phyloP scores from a whole-genome alignment of 2,113 vertebrate species.

The Aldabrachelys gigantea region DNA sequence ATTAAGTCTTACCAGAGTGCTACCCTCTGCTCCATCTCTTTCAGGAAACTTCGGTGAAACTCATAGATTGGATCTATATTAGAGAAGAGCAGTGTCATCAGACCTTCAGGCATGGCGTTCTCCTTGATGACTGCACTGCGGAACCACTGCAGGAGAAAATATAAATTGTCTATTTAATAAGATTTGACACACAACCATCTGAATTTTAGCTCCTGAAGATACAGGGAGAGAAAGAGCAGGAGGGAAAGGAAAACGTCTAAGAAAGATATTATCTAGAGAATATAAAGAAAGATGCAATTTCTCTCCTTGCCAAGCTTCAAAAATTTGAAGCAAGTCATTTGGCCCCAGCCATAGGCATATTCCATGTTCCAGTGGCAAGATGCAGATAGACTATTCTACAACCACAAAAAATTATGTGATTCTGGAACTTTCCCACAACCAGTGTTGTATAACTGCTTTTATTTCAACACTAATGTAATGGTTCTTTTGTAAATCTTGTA shows the following conservation, averaged over 20 bases:
- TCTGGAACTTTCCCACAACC: neutral
- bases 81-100: slow-evolving; percentile 93
- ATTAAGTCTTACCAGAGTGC: slow-evolving; percentile 86
- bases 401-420: neutral
- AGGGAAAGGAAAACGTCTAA: neutral
- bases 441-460: neutral
- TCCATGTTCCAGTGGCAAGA: neutral
- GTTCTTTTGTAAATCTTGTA: neutral
- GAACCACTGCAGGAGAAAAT: slow-evolving; percentile 87
- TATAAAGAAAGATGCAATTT: neutral
- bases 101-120: slow-evolving; percentile 87
- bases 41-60: slow-evolving; percentile 93
- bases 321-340: neutral
- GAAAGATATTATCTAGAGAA: neutral
- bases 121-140: slow-evolving; percentile 92
- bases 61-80: slow-evolving; percentile 95
- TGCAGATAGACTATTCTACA: neutral
- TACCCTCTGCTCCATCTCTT: slow-evolving; percentile 92
- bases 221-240: neutral
- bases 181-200: neutral
- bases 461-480: neutral
- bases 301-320: neutral
- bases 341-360: neutral
- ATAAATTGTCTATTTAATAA: too few species aligned
- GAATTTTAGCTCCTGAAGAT: neutral